Evolutionary conservation across 2,888 invertebrate genomes (phyloP).

Genomic region (Erpobdella octoculata): DNA sequence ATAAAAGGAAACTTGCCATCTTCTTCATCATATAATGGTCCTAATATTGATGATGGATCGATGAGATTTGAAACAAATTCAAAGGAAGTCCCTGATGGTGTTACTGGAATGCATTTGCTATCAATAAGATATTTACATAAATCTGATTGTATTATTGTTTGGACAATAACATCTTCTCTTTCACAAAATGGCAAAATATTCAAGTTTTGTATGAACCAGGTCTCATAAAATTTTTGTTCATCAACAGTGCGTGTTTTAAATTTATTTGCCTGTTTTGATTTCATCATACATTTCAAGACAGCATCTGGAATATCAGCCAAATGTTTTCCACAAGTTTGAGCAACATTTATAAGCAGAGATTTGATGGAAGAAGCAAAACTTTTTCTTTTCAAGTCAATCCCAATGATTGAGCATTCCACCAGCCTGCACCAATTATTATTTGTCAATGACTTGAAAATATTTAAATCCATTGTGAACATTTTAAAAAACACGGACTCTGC

Average conservation of each 20-base stretch:
- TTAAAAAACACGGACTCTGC: slow-evolving; percentile 8
- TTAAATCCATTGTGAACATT: neutral
- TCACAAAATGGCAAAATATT: slow-evolving; percentile 18
- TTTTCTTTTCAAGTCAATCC: neutral
- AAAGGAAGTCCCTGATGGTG: slow-evolving; percentile 36
- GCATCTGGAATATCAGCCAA: slow-evolving; percentile 5
- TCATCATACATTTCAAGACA: neutral
- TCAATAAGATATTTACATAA: slow-evolving; percentile 36
- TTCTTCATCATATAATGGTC: slow-evolving; percentile 35
- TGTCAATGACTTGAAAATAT: slow-evolving; percentile 1
- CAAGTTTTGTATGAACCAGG: slow-evolving; percentile 38
- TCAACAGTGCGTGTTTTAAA: neutral
- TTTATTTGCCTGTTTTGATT: too few relatives aligned
- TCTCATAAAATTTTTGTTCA: slow-evolving; percentile 33
- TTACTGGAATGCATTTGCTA: slow-evolving; percentile 38
- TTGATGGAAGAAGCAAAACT: neutral
- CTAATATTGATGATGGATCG: slow-evolving; percentile 34
- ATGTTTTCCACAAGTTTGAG: neutral
- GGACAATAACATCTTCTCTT: slow-evolving; percentile 34
- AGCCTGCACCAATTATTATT: neutral
- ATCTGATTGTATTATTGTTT: slow-evolving; percentile 38
- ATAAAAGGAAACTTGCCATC: slow-evolving; percentile 40
- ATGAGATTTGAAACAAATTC: slow-evolving; percentile 37
- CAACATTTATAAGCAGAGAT: neutral
- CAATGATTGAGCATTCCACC: neutral